A percentile compares a stretch with the other conserved stretches of the same genome.
Evolutionary conservation across 2,113 vertebrate species (phyloP).

Genomic region (Tautogolabrus adspersus): DNA sequence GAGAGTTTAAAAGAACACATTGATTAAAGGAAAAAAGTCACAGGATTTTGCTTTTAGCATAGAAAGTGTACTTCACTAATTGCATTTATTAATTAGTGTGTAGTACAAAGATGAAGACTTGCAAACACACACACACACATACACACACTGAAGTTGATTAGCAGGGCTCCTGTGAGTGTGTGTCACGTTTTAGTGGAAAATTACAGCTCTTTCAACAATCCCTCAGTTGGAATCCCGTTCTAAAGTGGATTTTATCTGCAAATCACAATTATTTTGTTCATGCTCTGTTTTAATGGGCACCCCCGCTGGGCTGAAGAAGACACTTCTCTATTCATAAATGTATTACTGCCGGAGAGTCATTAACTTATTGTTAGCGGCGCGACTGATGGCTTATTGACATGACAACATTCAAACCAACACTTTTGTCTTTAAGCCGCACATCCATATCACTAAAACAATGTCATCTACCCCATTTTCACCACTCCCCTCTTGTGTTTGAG

Average conservation of each 20-base stretch:
- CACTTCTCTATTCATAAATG: constrained; percentile 86
- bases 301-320: constrained; percentile 83
- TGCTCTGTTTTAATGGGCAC: constrained; percentile 85
- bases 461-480: constrained; percentile 63
- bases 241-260: constrained; percentile 85
- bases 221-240: constrained; percentile 83
- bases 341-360: constrained; percentile 84
- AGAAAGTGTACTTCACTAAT: constrained; percentile 4
- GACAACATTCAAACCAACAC: constrained; percentile 76
- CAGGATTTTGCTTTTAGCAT: not conserved
- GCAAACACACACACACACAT: constrained; percentile 36
- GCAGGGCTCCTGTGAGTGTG: constrained; percentile 70
- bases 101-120: constrained; percentile 11
- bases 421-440: constrained; percentile 69
- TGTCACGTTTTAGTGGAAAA: constrained; percentile 86
- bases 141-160: constrained; percentile 61
- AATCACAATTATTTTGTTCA: constrained; percentile 88
- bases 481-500: constrained; percentile 63
- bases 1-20: no score
- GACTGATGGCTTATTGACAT: constrained; percentile 80
- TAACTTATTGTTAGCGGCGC: constrained; percentile 83
- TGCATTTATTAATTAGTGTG: constrained; percentile 37
- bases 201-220: constrained; percentile 86
- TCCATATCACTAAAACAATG: constrained; percentile 80
- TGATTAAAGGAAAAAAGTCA: not conserved